A percentile compares a stretch with the other conserved stretches of the same genome.
These are phyloP conservation scores for Amphibalanus amphitrite DNA, from an alignment of 1,140 invertebrate genomes.

Conservation along the genomic window DNA sequence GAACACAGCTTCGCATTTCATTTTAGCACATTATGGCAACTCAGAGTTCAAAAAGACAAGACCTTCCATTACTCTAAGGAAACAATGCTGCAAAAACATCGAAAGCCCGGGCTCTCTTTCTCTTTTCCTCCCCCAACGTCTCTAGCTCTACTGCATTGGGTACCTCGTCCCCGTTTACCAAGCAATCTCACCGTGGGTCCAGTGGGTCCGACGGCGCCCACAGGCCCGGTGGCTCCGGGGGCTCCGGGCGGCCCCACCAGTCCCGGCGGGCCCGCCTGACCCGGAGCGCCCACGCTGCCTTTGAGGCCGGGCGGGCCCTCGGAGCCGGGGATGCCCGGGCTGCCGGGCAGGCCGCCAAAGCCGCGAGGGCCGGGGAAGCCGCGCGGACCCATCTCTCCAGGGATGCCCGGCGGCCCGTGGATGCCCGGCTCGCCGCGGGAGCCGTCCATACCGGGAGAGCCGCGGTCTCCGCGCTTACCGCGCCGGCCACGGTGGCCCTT, in stretches of 20 bases:
- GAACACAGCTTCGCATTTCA: no score
- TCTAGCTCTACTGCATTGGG: no score
- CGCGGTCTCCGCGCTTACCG: slow-evolving; percentile 44
- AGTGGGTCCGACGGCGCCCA: slow-evolving; percentile 45
- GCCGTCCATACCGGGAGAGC: slow-evolving; percentile 51
- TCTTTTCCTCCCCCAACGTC: no score
- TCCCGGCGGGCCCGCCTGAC: slow-evolving; percentile 47
- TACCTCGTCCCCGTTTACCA: no score
- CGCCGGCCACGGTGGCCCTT: slow-evolving; percentile 52
- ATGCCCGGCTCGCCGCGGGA: slow-evolving; percentile 55
- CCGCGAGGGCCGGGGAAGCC: slow-evolving; percentile 62
- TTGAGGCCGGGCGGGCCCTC: slow-evolving; percentile 53
- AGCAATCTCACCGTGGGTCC: slow-evolving; percentile 39
- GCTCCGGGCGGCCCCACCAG: slow-evolving; percentile 43
- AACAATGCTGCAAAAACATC: no score
- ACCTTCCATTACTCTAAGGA: no score
- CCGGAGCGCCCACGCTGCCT: slow-evolving; percentile 47
- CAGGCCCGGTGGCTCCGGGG: slow-evolving; percentile 42
- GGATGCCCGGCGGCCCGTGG: slow-evolving; percentile 45
- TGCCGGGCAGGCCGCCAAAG: slow-evolving; percentile 53
- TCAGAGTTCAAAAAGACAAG: no score
- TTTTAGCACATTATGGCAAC: no score
- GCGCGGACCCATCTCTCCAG: slow-evolving; percentile 61
- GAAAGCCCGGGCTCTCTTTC: no score
- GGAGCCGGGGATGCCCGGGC: slow-evolving; percentile 50